phyloP scores from a whole-genome alignment of 2,888 invertebrate species.

The Ophion ellenae region DNA sequence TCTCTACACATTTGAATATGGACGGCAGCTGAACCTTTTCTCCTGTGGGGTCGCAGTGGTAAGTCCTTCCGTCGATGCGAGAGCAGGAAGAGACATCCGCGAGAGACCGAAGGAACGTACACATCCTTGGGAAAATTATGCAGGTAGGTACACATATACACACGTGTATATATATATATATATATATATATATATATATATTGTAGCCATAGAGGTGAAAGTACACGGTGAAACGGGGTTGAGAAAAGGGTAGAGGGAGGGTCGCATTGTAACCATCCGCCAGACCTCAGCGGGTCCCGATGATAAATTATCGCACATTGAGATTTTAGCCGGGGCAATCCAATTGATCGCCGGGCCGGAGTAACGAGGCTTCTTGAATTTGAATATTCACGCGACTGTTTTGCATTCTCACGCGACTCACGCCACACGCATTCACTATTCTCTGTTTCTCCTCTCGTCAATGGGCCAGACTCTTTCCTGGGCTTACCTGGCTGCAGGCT shows the following conservation, averaged over 20 bases:
- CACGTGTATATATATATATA: background rate
- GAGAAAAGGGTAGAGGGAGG: conserved; percentile 7
- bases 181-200: background rate
- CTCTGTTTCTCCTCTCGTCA: conserved; percentile 60
- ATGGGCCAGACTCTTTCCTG: conserved; percentile 59
- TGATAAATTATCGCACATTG: conserved; percentile 82
- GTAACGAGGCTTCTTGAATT: conserved; percentile 82
- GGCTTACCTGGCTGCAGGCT: conserved; percentile 61
- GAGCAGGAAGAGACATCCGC: conserved; percentile 58
- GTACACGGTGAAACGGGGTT: conserved; percentile 1
- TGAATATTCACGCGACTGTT: conserved; percentile 79
- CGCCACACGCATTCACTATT: conserved; percentile 58
- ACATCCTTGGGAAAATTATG: conserved; percentile 76
- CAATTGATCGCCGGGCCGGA: conserved; percentile 54
- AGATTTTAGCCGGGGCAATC: conserved; percentile 73
- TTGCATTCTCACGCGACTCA: conserved; percentile 78
- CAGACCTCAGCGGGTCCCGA: conserved; percentile 79
- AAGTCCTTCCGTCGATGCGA: conserved; percentile 35
- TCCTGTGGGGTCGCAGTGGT: conserved; percentile 18
- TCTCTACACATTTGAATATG: background rate
- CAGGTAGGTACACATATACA: conserved; percentile 73
- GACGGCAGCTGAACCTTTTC: conserved; percentile 26
- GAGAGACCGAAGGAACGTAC: conserved; percentile 35
- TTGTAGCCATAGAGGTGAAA: background rate
- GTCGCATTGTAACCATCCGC: conserved; percentile 73